Percentiles rank a stretch among this genome's conserved stretches.
Conservation (phyloP, 2,113 vertebrate genomes). For the Dicrurus megarhynchus region DNA sequence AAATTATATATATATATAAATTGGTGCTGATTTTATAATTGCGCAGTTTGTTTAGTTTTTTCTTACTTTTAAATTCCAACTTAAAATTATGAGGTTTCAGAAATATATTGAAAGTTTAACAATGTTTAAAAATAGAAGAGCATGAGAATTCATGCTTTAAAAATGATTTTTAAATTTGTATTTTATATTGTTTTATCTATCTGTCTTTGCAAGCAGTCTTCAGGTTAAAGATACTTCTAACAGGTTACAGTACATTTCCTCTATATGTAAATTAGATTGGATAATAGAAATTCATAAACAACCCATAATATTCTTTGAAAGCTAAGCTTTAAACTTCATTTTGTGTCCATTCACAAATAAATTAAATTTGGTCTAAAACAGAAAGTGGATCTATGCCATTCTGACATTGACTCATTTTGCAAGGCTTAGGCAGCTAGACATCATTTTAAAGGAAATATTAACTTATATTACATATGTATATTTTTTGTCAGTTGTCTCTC, state of each 20-base stretch:
- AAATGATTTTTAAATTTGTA: constrained; percentile 99
- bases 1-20: constrained; percentile 98
- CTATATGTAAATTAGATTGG: constrained; percentile 98
- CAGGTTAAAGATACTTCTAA: constrained; percentile 96
- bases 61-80: constrained; percentile 95
- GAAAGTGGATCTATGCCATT: constrained; percentile 82
- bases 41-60: constrained; percentile 95
- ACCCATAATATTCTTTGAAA: constrained; percentile 88
- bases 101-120: constrained; percentile 96
- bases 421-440: constrained; percentile 98
- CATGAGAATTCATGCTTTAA: constrained; percentile 95
- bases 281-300: constrained; percentile 88
- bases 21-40: constrained; percentile 99
- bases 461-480: constrained; percentile 95
- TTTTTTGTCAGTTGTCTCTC: constrained; percentile 94
- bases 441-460: constrained; percentile 95
- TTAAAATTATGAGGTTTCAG: constrained; percentile 96
- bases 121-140: constrained; percentile 93
- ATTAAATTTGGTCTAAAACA: constrained; percentile 85
- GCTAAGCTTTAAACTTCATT: constrained; percentile 95
- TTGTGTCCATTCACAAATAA: constrained; percentile 87
- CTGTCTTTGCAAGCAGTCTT: constrained; percentile 98
- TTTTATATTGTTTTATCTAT: constrained; percentile 96
- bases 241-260: constrained; percentile 90
- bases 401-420: constrained; percentile 88